Evolutionary conservation across 2,113 vertebrate species (phyloP), one percentile per base, ranked within the genome.

Genomic region (Numida meleagris): DNA sequence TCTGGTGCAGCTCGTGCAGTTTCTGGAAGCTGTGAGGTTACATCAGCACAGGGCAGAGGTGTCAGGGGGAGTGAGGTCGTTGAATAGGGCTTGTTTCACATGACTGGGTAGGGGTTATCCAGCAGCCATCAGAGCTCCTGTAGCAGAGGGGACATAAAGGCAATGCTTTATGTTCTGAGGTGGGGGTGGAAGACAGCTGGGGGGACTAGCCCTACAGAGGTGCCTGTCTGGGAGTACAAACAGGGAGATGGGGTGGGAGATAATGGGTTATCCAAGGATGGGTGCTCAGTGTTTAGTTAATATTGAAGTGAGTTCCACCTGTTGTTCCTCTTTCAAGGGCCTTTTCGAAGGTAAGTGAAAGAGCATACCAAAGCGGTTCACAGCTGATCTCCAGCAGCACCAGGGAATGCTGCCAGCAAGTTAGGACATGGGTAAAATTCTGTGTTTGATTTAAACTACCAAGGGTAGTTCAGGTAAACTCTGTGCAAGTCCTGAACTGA

Each of bases 1-100:
- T 88, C 61, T 92, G 83, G 65, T 81, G 57, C 73, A 81, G 59
- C 34, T 59, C 50, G 61, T 57, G 16, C 40, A 12, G 34, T 71
- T 94, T 90, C 76, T 90, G 76, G 43, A 77, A 90, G 57, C 76
- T 68, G 34, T 59, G 53, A 92, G 78, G 65, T 88, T 90, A 18
- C 12, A 21, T 50, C 76, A 78, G 7, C 38, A 38, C 17, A 9
- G 45, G 57, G 50, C 50, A 27, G 34, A 45, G 86, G 19, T 74
- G 14, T 53, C 34, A 14, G 38, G 33, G 72, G 68, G 68, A 83
- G 34, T 55, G 63, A 17, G 8, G 6, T 59, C 42, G 58, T 68
- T 38, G 59, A 83, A 24, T 42, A 50, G 1, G 4, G 23, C 51
- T 88, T 77, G 34, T 83, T 82, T 77, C 12, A 24, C 34, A 59